A percentile compares a stretch with the other conserved stretches of the same genome.
Conservation (phyloP, 2,113 vertebrate genomes). For the Chlorodrepanis virens region DNA sequence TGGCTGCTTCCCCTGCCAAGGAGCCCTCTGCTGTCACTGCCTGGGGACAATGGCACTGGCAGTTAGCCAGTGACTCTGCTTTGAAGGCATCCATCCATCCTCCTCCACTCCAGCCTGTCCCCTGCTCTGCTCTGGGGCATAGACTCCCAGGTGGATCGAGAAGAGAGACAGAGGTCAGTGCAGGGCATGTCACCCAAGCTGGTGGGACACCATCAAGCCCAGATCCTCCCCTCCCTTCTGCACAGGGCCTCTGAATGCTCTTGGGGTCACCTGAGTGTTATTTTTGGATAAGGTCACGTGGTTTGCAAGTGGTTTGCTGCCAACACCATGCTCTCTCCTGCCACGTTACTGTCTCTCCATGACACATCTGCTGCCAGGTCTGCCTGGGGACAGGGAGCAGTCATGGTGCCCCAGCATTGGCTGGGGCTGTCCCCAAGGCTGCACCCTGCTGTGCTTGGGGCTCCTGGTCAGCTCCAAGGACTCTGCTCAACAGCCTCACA, state of each 20-base stretch:
- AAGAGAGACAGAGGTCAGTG: not conserved
- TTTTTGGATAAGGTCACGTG: not conserved
- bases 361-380: not conserved
- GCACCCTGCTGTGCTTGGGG: fast-evolving
- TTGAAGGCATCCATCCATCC: not conserved
- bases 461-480: not conserved
- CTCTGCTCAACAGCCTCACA: fast-evolving
- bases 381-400: not conserved
- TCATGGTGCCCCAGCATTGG: fast-evolving
- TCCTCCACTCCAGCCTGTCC: not conserved
- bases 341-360: fast-evolving
- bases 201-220: not conserved
- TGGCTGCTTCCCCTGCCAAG: not conserved
- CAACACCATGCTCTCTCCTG: fast-evolving
- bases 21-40: not conserved
- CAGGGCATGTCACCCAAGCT: not conserved
- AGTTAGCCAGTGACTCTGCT: not conserved
- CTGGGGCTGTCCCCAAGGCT: not conserved
- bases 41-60: not conserved
- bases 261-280: not conserved
- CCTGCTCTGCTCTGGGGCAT: not conserved
- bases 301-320: not conserved
- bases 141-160: not conserved
- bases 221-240: not conserved
- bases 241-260: not conserved